Base-by-base conservation (phyloP, 2,113 vertebrate genomes). In the Empidonax traillii region DNA sequence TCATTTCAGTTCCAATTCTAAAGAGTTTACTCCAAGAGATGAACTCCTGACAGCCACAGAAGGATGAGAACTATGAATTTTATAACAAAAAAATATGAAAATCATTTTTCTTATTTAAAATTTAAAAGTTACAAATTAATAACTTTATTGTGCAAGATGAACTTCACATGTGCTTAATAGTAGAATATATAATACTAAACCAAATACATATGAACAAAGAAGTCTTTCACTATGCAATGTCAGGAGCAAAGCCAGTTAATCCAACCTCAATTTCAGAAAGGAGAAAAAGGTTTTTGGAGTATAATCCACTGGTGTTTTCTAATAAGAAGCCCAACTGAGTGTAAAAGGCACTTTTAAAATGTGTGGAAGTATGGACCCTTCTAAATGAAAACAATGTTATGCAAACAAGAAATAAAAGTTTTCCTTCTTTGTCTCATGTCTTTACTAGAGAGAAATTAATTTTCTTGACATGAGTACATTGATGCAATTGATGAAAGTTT, bases 321-420 rank as follows among this genome's bases (percentile, higher is more conserved):
- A 95, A 82, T 84, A 80, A 93, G 92, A 96, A 97, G 58, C 56
- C 75, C 82, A 93, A 97, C 93, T 94, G 80, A 87, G 30, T 95
- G 61, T 90, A 94, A 97, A 97, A 97, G 49, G 53, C 2, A 4
- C 56, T 51, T 97, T 97, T 94, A 97, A 98, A 97, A 97, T 97
- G 61, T 88, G 89, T 88, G 93, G 92, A 62, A 94, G 97, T 97
- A 95, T 98, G 97, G 97, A 96, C 76, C 27, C 37, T 94, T 82
- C 69, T 97, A 98, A 98, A 95, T 97, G 93, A 97, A 98, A 96
- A 95, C 93, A 96, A 93, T 93, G 73, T 95, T 95, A 92, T 66
- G 87, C 93, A 97, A 97, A 96, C 56, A 94, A 95, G 82, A 94
- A 96, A 96, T 93, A 96, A 96, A 96, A 93, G 19, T 46, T 90